Conservation (phyloP, 2,888 invertebrate species). For the Neocrepidodera transversa region DNA sequence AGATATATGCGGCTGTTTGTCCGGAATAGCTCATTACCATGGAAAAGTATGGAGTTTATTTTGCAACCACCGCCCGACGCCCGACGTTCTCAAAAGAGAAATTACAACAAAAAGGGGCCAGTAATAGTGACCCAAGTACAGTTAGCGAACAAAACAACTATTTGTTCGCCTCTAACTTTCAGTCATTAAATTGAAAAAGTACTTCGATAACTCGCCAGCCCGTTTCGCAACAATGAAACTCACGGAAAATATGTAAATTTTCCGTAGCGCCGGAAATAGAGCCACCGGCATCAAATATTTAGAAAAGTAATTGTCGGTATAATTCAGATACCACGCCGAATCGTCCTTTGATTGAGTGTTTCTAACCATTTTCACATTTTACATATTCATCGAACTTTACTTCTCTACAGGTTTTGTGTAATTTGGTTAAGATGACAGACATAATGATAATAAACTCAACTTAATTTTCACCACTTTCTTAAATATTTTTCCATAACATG, state of each 20-base stretch:
- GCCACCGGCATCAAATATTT: slow-evolving; percentile 41
- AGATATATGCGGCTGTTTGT: slow-evolving; percentile 23
- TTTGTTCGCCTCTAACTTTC: slow-evolving; percentile 31
- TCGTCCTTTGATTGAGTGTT: slow-evolving; percentile 35
- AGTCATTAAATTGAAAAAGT: slow-evolving; percentile 32
- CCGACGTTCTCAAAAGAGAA: slow-evolving; percentile 24
- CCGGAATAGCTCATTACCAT: slow-evolving; percentile 18
- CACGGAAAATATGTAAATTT: slow-evolving; percentile 38
- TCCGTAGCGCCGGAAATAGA: slow-evolving; percentile 33
- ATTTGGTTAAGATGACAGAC: no score
- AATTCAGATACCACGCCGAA: slow-evolving; percentile 30
- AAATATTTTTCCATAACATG: no score
- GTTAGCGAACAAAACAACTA: slow-evolving; percentile 26
- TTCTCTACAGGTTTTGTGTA: no score
- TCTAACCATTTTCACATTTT: slow-evolving; percentile 7
- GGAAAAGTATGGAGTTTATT: slow-evolving; percentile 22
- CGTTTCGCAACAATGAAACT: slow-evolving; percentile 33
- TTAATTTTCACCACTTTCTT: no score
- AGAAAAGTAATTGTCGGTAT: slow-evolving; percentile 41
- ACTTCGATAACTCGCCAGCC: slow-evolving; percentile 29
- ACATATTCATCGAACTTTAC: neutral
- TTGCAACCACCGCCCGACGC: slow-evolving; percentile 12
- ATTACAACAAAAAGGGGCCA: slow-evolving; percentile 24
- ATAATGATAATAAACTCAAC: no score
- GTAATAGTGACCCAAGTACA: slow-evolving; percentile 25